Base-by-base conservation (phyloP, 2,113 vertebrate species). In the Pterophyllum scalare region DNA sequence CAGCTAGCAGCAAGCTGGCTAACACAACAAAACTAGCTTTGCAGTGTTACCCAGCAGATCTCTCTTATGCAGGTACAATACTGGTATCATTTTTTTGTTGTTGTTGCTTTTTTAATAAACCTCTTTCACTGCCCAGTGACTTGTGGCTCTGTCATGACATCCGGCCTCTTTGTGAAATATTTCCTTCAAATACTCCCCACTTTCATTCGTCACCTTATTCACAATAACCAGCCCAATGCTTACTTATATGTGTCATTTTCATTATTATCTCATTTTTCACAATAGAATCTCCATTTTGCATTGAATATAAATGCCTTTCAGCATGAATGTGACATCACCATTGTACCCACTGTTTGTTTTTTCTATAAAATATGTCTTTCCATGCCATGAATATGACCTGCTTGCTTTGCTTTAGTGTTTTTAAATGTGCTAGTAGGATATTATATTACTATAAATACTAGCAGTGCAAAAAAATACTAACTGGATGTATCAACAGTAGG, bases 51-150 rank as follows among this genome's bases (percentile, higher is more conserved):
- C 65, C 43, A 19, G 15, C 60, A 35, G 19, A 62, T 62, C 43
- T 10, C 65, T 31, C 10, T 24, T 52, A 52, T 24, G 46, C 2
- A 28, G 19, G 28, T 52, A 52, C 24, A 52, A 70, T 20, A 70
- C 10, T 31, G 24, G 15, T 52, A 52, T 70, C 24, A 70, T 13
- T 0, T 70, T 70, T 49, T 70, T 26, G 12, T 70, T 70, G 40
- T 19, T 70, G 64, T 38, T 52, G 43, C 65, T 52, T 52, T 72
- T 52, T 72, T 72, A 72, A 72, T 72, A 72, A 72, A 52, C 65
- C 43, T 31, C 65, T 72, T 52, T 72, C 65, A 52, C 43, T 72
- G 43, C 24, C 17, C 65, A 28, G 24, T 20, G 2, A 24, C 24
- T 72, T 72, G 17, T 31, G 65, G 0, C 43, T 31, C 43, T 31